Conservation (phyloP, 2,797 vertebrate genomes). For the Champsocephalus gunnari region DNA sequence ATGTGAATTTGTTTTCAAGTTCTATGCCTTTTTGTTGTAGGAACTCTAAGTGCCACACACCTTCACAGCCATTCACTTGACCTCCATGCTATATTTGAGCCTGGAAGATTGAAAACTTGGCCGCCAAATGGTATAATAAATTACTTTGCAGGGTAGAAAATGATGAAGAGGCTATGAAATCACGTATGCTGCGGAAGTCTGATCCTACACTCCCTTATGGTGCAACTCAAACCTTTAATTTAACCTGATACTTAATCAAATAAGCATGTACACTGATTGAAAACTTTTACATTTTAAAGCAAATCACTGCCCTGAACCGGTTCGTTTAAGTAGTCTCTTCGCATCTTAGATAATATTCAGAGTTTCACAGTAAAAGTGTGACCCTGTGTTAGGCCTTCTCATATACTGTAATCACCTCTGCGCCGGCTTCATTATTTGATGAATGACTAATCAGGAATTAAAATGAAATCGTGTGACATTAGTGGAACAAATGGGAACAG, state of each 20-base stretch:
- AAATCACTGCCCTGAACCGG: neutral
- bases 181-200: neutral
- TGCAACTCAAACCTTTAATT: neutral
- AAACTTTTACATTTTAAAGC: conserved; percentile 2
- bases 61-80: too few relatives aligned
- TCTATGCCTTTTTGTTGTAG: too few relatives aligned
- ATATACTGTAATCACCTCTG: conserved; percentile 62
- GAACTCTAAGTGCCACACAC: too few relatives aligned
- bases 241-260: neutral
- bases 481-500: conserved; percentile 84
- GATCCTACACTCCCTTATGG: neutral
- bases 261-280: neutral
- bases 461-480: conserved; percentile 83
- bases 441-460: conserved; percentile 87
- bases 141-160: neutral
- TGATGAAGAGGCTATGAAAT: neutral
- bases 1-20: too few relatives aligned
- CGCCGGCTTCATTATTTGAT: conserved; percentile 76
- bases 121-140: neutral
- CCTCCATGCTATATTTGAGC: too few relatives aligned
- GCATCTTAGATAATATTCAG: conserved; percentile 48
- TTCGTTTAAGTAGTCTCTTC: conserved; percentile 5
- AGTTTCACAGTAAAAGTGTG: conserved; percentile 27
- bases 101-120: too few relatives aligned
- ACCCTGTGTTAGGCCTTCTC: conserved; percentile 28